These are phyloP conservation scores for Chloebia gouldiae DNA, from an alignment of 2,113 vertebrate genomes.

Conservation along the genomic window DNA sequence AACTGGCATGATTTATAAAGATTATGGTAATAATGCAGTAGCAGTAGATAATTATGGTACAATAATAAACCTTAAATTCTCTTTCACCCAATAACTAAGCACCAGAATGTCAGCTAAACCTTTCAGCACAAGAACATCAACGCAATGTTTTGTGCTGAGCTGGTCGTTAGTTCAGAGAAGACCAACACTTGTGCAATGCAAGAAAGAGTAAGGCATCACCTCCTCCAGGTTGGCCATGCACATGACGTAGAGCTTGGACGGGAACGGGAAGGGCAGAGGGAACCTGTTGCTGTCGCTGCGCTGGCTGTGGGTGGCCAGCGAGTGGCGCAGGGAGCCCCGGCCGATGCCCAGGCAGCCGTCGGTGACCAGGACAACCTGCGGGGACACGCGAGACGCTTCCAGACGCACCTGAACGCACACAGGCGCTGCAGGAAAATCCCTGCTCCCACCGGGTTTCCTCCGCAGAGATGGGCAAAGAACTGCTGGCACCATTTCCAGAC, in stretches of 20 bases:
- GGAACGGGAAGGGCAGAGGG: constrained; percentile 93
- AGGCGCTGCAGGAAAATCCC: background rate
- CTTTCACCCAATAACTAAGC: background rate
- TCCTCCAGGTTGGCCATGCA: constrained; percentile 96
- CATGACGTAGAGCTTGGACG: constrained; percentile 93
- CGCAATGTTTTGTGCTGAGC: background rate
- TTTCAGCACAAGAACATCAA: background rate
- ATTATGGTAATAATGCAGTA: background rate
- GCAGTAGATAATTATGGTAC: background rate
- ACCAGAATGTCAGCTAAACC: background rate
- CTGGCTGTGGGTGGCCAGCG: constrained; percentile 85
- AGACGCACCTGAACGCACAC: background rate
- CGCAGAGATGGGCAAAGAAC: background rate
- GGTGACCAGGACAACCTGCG: constrained; percentile 92
- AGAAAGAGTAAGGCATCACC: constrained; percentile 71
- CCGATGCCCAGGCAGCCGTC: constrained; percentile 96
- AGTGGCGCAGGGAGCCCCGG: constrained; percentile 90
- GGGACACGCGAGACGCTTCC: background rate
- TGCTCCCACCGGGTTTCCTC: fast-evolving
- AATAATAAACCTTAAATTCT: background rate
- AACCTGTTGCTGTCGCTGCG: constrained; percentile 90
- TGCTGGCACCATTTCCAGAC: background rate
- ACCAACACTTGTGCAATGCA: background rate
- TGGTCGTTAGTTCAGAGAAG: background rate
- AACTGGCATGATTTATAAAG: background rate